A percentile compares a stretch with the other conserved stretches of the same genome.
Evolutionary conservation across 2,113 vertebrate species (phyloP).

Genomic region (Aleadryas rufinucha): DNA sequence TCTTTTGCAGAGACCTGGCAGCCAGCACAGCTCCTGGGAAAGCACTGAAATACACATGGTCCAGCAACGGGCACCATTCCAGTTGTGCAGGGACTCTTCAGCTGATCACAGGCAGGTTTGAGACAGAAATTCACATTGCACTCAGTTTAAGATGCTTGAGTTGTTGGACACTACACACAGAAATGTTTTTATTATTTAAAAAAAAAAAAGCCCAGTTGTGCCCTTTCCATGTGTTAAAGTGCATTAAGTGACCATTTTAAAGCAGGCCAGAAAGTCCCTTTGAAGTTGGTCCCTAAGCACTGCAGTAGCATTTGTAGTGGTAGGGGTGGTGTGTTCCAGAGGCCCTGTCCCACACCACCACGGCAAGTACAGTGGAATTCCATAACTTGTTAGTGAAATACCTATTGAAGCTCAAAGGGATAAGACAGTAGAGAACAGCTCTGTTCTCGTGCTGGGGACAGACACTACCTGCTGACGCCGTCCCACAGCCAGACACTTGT

Average conservation of each 20-base stretch:
- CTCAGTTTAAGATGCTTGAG: neutral
- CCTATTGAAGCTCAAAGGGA: neutral
- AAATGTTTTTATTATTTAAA: conserved; percentile 29
- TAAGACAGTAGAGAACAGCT: neutral
- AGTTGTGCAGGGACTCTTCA: neutral
- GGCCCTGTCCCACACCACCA: neutral
- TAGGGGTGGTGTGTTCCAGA: neutral
- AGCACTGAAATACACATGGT: neutral
- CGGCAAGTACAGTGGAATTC: neutral
- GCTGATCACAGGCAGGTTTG: neutral
- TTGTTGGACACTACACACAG: conserved; percentile 12
- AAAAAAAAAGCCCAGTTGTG: conserved; percentile 37
- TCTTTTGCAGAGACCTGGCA: conserved; percentile 20
- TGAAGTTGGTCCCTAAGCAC: conserved; percentile 59
- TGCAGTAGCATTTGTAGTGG: conserved; percentile 42
- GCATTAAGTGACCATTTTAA: conserved; percentile 55
- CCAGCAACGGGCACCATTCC: neutral
- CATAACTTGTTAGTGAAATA: neutral
- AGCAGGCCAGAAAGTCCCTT: conserved; percentile 53
- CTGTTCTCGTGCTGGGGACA: neutral
- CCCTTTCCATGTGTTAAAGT: conserved; percentile 72
- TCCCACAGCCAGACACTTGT: neutral
- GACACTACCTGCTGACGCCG: neutral
- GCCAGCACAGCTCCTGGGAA: neutral
- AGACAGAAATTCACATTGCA: conserved; percentile 11